Conservation (phyloP, 2,888 invertebrate species). For the Criorhina ranunculi region DNA sequence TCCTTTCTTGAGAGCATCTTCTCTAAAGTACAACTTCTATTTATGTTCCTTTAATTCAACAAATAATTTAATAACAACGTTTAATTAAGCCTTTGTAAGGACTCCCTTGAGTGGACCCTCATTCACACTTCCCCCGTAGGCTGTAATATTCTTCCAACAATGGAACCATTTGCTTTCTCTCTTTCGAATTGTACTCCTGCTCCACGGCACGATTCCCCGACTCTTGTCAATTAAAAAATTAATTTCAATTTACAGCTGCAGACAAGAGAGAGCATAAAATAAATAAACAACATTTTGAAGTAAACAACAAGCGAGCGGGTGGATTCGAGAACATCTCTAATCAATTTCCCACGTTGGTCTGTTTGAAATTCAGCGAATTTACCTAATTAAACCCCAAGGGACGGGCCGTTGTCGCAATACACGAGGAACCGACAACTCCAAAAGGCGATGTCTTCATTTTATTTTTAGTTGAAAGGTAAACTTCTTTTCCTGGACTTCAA, state of each 20-base stretch:
- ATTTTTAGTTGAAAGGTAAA: neutral
- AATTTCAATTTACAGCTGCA: constrained; percentile 21
- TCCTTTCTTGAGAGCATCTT: neutral
- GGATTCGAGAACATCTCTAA: constrained; percentile 7
- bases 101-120: constrained; percentile 16
- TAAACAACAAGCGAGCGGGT: constrained; percentile 6
- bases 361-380: constrained; percentile 34
- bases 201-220: neutral
- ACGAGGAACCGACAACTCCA: neutral
- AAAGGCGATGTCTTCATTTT: neutral
- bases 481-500: neutral
- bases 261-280: constrained; percentile 13
- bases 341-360: constrained; percentile 8
- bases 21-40: constrained; percentile 10
- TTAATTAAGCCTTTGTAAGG: constrained; percentile 14
- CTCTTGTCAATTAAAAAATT: constrained; percentile 44
- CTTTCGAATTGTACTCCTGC: neutral
- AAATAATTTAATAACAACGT: constrained; percentile 56
- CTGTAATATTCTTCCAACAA: constrained; percentile 20
- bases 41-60: constrained; percentile 19
- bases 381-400: constrained; percentile 38
- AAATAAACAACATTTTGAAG: constrained; percentile 20
- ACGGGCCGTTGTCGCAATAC: neutral
- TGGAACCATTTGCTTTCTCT: constrained; percentile 6
- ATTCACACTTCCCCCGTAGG: constrained; percentile 15